Evolutionary conservation across 2,888 invertebrate genomes (phyloP).

Genomic region (Schizotus pectinicornis): DNA sequence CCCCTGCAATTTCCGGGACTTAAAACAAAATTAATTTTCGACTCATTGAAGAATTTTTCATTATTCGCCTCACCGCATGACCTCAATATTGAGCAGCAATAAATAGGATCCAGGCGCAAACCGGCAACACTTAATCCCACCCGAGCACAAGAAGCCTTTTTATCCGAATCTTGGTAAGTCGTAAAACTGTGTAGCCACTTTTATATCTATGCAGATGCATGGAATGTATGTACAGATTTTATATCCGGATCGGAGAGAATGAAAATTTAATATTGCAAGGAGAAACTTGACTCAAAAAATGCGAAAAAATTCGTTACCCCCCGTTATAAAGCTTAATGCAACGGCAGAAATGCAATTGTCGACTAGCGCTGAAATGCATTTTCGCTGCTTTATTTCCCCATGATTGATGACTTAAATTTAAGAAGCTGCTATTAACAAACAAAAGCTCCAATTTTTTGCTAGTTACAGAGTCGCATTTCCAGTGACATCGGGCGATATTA

Average conservation of each 20-base stretch:
- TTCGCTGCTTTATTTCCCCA: constrained; percentile 1
- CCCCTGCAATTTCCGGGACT: neutral
- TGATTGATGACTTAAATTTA: constrained; percentile 13
- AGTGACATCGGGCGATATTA: too few species aligned
- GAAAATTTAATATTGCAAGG: constrained; percentile 7
- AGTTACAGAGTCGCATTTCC: too few species aligned
- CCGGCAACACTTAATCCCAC: constrained; percentile 12
- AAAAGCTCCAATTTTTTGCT: neutral
- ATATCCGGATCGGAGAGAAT: constrained; percentile 16
- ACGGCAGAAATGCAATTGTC: neutral
- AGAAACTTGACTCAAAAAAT: neutral
- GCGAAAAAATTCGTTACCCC: neutral
- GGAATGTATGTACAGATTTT: constrained; percentile 13
- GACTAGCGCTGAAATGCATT: constrained; percentile 1
- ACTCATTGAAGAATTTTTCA: constrained; percentile 10
- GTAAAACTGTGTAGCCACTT: constrained; percentile 16
- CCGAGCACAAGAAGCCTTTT: constrained; percentile 17
- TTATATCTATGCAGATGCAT: constrained; percentile 9
- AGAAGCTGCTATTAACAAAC: constrained; percentile 2
- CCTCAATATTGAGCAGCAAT: constrained; percentile 13
- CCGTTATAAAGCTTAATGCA: neutral
- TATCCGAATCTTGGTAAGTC: constrained; percentile 8
- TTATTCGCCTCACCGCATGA: constrained; percentile 2
- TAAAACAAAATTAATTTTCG: constrained; percentile 6
- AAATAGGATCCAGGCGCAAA: constrained; percentile 20